A percentile compares a stretch with the other conserved stretches of the same genome.
Conservation (phyloP, 2,797 vertebrate genomes). For the Brachymystax lenok region DNA sequence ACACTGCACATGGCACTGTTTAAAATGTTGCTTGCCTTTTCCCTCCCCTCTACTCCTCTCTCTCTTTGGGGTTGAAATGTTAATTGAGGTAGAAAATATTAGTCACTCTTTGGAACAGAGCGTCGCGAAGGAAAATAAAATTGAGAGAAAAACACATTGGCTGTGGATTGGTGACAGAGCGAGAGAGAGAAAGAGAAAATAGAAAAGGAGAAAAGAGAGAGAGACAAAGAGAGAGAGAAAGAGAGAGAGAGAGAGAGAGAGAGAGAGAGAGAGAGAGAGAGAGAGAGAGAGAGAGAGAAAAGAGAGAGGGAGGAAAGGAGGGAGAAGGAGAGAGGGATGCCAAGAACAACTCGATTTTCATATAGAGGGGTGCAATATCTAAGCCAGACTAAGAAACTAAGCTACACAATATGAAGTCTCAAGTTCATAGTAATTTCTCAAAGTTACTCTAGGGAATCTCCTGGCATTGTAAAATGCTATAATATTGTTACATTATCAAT, state of each 20-base stretch:
- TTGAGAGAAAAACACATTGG: constrained; percentile 38
- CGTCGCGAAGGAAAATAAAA: constrained; percentile 56
- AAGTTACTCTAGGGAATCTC: constrained; percentile 8
- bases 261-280: constrained; percentile 7
- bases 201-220: constrained; percentile 16
- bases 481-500: constrained; percentile 12
- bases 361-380: constrained; percentile 6
- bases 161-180: constrained; percentile 29
- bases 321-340: constrained; percentile 6
- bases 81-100: constrained; percentile 71
- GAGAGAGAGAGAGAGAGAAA: background rate
- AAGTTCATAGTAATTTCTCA: constrained; percentile 12
- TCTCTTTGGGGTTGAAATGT: constrained; percentile 25
- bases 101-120: constrained; percentile 66
- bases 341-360: constrained; percentile 39
- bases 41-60: constrained; percentile 18
- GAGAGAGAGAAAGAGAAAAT: background rate
- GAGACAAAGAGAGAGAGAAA: background rate
- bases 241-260: background rate
- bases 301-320: background rate
- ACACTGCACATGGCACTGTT: constrained; percentile 49
- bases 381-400: constrained; percentile 25
- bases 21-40: constrained; percentile 18
- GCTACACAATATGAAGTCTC: background rate
- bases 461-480: background rate